These are phyloP conservation scores for Diceros bicornis DNA, from an alignment of 2,797 vertebrate genomes.

Conservation along the genomic window DNA sequence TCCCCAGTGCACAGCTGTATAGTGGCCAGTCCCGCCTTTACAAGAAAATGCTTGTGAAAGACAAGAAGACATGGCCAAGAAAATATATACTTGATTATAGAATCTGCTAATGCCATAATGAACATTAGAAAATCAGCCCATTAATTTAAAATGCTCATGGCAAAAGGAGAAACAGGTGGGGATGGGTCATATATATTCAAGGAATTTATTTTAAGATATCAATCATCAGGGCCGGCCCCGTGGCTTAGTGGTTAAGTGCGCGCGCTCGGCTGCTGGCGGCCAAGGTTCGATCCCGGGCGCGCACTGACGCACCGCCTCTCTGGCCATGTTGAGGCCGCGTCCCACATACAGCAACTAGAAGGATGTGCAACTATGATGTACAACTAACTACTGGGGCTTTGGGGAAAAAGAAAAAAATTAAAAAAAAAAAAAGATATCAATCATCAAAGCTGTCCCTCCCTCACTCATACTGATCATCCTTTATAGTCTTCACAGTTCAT, in stretches of 20 bases:
- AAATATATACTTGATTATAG: neutral
- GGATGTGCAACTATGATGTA: too few species aligned
- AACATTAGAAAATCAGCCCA: neutral
- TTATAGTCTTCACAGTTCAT: neutral
- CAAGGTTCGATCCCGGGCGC: too few species aligned
- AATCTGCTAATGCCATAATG: neutral
- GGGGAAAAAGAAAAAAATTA: too few species aligned
- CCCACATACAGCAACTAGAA: too few species aligned
- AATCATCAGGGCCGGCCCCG: too few species aligned
- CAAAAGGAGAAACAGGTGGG: neutral
- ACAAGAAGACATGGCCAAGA: slow-evolving; percentile 7
- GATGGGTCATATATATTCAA: neutral
- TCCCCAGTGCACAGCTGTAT: slow-evolving; percentile 67
- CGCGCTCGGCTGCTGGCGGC: too few species aligned
- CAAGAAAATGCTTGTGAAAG: slow-evolving; percentile 55
- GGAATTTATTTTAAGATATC: neutral
- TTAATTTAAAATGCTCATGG: neutral
- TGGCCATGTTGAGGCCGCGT: too few species aligned
- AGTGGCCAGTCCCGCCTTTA: slow-evolving; percentile 53
- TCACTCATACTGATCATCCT: neutral
- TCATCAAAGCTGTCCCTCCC: neutral
- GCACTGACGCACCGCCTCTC: too few species aligned
- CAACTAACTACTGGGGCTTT: too few species aligned
- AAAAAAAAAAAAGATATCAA: too few species aligned
- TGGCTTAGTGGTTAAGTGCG: too few species aligned